Conservation (phyloP, 1,140 invertebrate species). For the Megalopta genalis region DNA sequence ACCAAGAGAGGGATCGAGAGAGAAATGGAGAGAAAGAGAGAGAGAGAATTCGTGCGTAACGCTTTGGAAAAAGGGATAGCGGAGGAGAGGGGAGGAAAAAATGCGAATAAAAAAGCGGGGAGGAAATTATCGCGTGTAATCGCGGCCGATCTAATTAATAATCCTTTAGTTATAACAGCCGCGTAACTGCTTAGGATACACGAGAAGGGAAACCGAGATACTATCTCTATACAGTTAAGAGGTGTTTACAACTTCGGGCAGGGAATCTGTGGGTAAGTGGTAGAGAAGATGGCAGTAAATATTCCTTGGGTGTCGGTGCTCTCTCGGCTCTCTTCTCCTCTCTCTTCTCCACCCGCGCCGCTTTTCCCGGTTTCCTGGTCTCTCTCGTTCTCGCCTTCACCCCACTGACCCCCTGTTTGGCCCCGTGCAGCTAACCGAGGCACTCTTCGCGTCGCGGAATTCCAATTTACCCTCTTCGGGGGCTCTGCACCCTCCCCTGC, state of each 20-base stretch:
- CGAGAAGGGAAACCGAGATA: slow-evolving; percentile 72
- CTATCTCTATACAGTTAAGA: slow-evolving; percentile 80
- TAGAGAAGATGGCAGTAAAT: slow-evolving; percentile 81
- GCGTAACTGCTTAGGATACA: slow-evolving; percentile 61
- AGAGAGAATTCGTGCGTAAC: neutral
- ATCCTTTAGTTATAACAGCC: slow-evolving; percentile 54
- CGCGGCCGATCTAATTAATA: slow-evolving; percentile 58
- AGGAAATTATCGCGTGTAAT: slow-evolving; percentile 20
- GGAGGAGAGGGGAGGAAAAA: neutral
- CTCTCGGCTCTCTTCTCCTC: slow-evolving; percentile 57
- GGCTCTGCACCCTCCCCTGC: neutral
- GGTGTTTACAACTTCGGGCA: slow-evolving; percentile 80
- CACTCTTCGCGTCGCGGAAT: slow-evolving; percentile 74
- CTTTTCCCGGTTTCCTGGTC: slow-evolving; percentile 59
- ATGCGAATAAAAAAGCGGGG: neutral
- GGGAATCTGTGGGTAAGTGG: slow-evolving; percentile 80
- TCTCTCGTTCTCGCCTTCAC: slow-evolving; percentile 36
- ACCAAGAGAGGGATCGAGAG: no score
- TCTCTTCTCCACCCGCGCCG: slow-evolving; percentile 35
- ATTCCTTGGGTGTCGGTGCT: slow-evolving; percentile 70
- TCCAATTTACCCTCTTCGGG: slow-evolving; percentile 75
- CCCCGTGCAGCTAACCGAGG: slow-evolving; percentile 51
- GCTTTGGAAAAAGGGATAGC: neutral
- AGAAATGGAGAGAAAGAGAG: no score
- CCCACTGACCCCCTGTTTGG: slow-evolving; percentile 39